Conservation (phyloP, 2,797 vertebrate genomes). For the Diplodus sargus region DNA sequence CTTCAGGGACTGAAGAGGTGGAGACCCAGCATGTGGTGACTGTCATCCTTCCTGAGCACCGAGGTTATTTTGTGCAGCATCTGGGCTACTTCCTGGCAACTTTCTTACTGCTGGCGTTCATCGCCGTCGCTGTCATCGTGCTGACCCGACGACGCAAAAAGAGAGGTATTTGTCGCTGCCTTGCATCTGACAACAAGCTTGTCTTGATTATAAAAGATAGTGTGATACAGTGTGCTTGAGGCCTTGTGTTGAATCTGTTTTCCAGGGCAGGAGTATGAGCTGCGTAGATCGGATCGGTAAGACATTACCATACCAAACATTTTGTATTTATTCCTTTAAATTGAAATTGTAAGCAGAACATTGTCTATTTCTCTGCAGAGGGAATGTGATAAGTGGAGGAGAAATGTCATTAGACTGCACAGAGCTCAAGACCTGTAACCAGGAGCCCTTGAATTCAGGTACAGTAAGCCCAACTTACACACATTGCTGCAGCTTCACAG, state of each 20-base stretch:
- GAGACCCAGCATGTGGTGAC: constrained; percentile 89
- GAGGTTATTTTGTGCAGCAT: constrained; percentile 91
- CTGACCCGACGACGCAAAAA: constrained; percentile 87
- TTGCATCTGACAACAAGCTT: background rate
- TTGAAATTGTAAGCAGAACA: background rate
- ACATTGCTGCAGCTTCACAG: no score
- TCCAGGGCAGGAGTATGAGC: constrained; percentile 86
- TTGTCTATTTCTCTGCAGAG: constrained; percentile 75
- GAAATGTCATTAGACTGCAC: constrained; percentile 86
- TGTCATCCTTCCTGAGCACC: constrained; percentile 92
- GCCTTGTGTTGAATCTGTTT: constrained; percentile 6
- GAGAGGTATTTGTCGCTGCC: constrained; percentile 82
- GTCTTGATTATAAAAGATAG: background rate
- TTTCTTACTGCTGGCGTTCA: constrained; percentile 88
- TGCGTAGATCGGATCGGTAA: constrained; percentile 86
- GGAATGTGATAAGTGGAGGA: constrained; percentile 75
- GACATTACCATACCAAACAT: constrained; percentile 45
- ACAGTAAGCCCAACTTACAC: constrained; percentile 33
- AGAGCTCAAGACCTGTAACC: constrained; percentile 85
- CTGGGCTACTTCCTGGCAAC: constrained; percentile 93
- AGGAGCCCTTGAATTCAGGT: constrained; percentile 91
- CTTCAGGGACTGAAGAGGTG: constrained; percentile 83
- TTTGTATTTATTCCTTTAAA: background rate
- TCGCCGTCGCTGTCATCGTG: constrained; percentile 86
- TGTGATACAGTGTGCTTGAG: constrained; percentile 8